A percentile compares a stretch with the other conserved stretches of the same genome.
Evolutionary conservation across 2,888 invertebrate species (phyloP).

Genomic region (Idaea dimidiata): DNA sequence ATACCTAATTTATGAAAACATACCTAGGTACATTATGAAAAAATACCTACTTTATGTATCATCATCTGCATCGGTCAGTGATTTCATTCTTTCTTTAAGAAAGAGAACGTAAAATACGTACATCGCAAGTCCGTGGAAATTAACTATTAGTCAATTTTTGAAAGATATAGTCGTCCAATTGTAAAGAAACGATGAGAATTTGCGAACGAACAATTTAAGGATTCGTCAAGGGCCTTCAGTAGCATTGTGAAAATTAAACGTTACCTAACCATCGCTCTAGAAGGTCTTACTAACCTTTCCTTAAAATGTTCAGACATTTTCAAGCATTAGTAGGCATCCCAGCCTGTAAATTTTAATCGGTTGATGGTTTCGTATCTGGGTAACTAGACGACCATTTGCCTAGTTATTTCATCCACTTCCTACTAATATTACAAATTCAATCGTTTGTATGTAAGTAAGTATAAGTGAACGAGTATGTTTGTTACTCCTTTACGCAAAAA

Average conservation of each 20-base stretch:
- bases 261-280: constrained; percentile 30
- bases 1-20: too few species aligned
- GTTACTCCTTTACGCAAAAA: too few species aligned
- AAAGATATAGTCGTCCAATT: constrained; percentile 37
- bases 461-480: too few species aligned
- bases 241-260: constrained; percentile 38
- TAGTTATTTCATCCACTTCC: too few species aligned
- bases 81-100: too few species aligned
- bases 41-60: too few species aligned
- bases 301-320: constrained; percentile 37
- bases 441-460: too few species aligned
- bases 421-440: too few species aligned
- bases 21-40: too few species aligned
- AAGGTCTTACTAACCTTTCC: constrained; percentile 30
- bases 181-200: constrained; percentile 36
- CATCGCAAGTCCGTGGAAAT: background rate
- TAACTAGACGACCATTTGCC: too few species aligned
- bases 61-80: too few species aligned
- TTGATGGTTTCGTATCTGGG: background rate
- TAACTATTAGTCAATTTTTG: constrained; percentile 29
- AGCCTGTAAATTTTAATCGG: background rate
- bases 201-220: constrained; percentile 41
- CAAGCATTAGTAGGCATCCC: constrained; percentile 26
- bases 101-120: too few species aligned
- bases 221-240: constrained; percentile 34